Evolutionary conservation across 2,113 vertebrate species (phyloP).

Genomic region (Rhinoderma darwinii): DNA sequence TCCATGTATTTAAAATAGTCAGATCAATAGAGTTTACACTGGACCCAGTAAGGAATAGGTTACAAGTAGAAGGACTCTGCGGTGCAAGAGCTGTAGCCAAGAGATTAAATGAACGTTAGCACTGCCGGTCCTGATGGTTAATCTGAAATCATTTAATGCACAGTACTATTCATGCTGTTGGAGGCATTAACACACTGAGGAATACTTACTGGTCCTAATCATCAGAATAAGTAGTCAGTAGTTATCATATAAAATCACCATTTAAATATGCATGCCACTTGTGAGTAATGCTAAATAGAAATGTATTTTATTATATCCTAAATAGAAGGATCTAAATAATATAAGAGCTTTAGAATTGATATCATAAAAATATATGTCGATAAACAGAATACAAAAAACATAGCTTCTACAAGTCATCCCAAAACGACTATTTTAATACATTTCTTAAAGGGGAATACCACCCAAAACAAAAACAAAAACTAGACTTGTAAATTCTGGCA

Average conservation of each 20-base stretch:
- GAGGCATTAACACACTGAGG: conserved; percentile 17
- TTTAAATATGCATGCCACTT: background rate
- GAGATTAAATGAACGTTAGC: conserved; percentile 22
- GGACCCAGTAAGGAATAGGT: conserved; percentile 18
- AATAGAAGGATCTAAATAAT: background rate
- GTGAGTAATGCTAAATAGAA: background rate
- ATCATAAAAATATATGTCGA: background rate
- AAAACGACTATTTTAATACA: background rate
- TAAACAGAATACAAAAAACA: background rate
- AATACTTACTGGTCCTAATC: background rate
- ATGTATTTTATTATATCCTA: background rate
- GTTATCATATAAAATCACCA: background rate
- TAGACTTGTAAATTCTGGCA: too few species aligned
- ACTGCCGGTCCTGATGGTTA: conserved; percentile 22
- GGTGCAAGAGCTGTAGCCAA: background rate
- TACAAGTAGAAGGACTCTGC: conserved; percentile 4
- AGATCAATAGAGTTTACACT: background rate
- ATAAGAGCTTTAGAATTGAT: background rate
- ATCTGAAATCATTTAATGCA: conserved; percentile 32
- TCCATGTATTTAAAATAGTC: background rate
- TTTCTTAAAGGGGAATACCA: background rate
- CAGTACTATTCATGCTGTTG: conserved; percentile 22
- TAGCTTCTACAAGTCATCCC: background rate
- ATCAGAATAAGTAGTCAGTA: background rate
- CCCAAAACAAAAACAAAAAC: too few species aligned